Percentiles rank a stretch among this genome's conserved stretches.
Evolutionary conservation across 1,140 invertebrate genomes (phyloP).

Genomic region (Phenacoccus solenopsis): DNA sequence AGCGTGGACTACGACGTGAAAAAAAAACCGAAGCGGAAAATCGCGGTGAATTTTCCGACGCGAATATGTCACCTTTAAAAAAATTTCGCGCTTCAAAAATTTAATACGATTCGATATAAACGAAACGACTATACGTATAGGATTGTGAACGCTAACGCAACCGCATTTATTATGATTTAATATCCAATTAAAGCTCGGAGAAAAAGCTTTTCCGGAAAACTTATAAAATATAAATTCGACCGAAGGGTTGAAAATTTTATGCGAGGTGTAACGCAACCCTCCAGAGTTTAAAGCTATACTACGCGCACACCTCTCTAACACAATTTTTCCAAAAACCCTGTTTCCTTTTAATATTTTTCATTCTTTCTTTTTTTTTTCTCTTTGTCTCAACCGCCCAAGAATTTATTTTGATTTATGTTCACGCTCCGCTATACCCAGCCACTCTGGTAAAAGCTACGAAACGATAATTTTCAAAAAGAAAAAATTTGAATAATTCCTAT

Average conservation of each 20-base stretch:
- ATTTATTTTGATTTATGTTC: too few relatives aligned
- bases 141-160: background rate
- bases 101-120: background rate
- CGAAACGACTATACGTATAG: background rate
- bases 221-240: slow-evolving; percentile 3
- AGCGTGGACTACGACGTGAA: too few relatives aligned
- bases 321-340: background rate
- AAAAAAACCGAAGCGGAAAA: too few relatives aligned
- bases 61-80: background rate
- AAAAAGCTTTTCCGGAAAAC: slow-evolving; percentile 1
- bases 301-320: background rate
- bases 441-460: too few relatives aligned
- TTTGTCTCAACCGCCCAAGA: background rate
- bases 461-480: too few relatives aligned
- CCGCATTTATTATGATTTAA: slow-evolving; percentile 3
- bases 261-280: background rate
- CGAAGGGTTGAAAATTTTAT: background rate
- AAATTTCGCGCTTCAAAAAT: background rate
- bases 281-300: background rate
- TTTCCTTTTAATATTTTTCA: background rate
- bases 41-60: background rate
- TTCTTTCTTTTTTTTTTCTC: background rate
- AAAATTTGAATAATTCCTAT: too few relatives aligned
- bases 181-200: background rate
- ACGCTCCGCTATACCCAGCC: too few relatives aligned